Evolutionary conservation across 2,888 invertebrate species (phyloP).

Genomic region (Anoncus sp.): DNA sequence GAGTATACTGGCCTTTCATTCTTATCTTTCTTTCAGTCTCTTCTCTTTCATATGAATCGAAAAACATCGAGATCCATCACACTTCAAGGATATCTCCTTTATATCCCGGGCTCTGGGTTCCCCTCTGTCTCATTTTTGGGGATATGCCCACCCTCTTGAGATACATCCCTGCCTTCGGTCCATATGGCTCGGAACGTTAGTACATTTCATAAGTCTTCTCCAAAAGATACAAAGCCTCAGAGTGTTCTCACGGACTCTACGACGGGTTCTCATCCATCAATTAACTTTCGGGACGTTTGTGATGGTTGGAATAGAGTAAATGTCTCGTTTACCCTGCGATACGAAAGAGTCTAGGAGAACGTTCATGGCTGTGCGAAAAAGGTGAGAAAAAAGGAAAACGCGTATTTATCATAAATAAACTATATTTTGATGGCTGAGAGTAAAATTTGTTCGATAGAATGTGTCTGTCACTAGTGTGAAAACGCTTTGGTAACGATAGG

Average conservation of each 20-base stretch:
- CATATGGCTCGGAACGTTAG: conserved; percentile 41
- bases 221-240: conserved; percentile 47
- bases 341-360: neutral
- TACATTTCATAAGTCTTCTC: conserved; percentile 39
- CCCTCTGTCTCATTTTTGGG: conserved; percentile 32
- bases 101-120: conserved; percentile 29
- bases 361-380: conserved; percentile 7
- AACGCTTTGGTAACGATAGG: conserved; percentile 4
- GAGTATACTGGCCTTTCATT: conserved; percentile 6
- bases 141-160: conserved; percentile 43
- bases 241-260: conserved; percentile 48
- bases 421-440: neutral
- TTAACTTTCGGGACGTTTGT: conserved; percentile 54
- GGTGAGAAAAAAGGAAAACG: neutral
- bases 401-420: conserved; percentile 17
- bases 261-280: conserved; percentile 58
- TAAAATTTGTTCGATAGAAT: neutral
- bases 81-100: conserved; percentile 47
- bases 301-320: conserved; percentile 39
- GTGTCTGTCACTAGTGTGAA: neutral
- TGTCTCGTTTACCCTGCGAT: conserved; percentile 5
- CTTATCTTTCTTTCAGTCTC: conserved; percentile 10
- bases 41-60: conserved; percentile 32
- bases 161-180: conserved; percentile 43
- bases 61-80: conserved; percentile 63